Evolutionary conservation across 2,888 invertebrate species (phyloP).

Genomic region (Pyrgus malvae): DNA sequence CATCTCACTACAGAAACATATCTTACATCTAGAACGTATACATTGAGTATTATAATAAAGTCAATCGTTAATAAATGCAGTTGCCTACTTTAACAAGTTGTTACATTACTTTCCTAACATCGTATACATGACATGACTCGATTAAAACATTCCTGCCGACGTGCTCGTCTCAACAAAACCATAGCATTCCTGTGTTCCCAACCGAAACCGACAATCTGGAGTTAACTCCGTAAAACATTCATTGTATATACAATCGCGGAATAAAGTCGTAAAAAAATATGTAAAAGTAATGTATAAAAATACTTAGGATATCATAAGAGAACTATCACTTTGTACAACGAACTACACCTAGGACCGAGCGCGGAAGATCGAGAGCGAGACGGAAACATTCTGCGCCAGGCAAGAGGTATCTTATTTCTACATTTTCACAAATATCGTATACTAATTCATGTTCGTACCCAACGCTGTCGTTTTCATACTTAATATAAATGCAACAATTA

Average conservation of each 20-base stretch:
- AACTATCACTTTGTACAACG: constrained; percentile 81
- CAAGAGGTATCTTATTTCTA: constrained; percentile 2
- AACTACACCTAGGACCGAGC: constrained; percentile 67
- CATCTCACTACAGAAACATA: constrained; percentile 71
- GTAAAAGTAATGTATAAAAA: constrained; percentile 80
- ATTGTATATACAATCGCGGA: constrained; percentile 68
- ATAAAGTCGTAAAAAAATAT: constrained; percentile 79
- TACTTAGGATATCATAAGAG: constrained; percentile 79
- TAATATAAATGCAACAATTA: constrained; percentile 15
- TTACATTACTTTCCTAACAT: constrained; percentile 61
- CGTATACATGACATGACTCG: constrained; percentile 73
- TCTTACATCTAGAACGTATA: constrained; percentile 75
- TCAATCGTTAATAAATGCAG: constrained; percentile 74
- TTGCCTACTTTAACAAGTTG: constrained; percentile 67
- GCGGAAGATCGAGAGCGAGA: constrained; percentile 51
- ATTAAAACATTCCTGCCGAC: constrained; percentile 43
- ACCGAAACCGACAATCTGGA: constrained; percentile 61
- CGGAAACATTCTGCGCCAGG: constrained; percentile 3
- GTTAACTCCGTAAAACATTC: constrained; percentile 57
- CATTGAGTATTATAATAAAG: constrained; percentile 77
- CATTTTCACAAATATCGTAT: constrained; percentile 15
- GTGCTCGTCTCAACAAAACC: constrained; percentile 33
- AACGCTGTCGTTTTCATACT: neutral
- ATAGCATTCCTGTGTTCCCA: constrained; percentile 51
- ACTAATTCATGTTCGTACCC: constrained; percentile 3